phyloP scores from a whole-genome alignment of 2,113 vertebrate genomes.

The Panthera leo region DNA sequence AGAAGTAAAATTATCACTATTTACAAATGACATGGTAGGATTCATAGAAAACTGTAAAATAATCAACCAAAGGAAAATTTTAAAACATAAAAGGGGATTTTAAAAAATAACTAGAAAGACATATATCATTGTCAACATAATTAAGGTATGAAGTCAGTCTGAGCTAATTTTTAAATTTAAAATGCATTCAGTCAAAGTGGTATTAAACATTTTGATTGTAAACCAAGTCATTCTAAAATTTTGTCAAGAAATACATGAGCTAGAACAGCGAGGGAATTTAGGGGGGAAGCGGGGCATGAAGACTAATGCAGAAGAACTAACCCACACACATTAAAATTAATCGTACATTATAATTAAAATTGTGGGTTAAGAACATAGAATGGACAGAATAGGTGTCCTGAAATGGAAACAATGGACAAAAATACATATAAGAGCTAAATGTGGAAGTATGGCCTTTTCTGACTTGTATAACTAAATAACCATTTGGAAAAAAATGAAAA shows the following conservation, averaged over 20 bases:
- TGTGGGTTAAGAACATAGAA: not conserved
- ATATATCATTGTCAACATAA: not conserved
- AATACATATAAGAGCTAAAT: not conserved
- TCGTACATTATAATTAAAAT: not conserved
- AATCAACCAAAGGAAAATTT: not conserved
- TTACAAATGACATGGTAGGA: not conserved
- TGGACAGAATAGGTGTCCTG: not conserved
- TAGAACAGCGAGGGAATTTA: not conserved
- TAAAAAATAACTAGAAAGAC: not conserved
- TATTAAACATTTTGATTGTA: not conserved
- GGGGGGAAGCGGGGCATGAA: no score
- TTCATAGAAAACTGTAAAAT: not conserved
- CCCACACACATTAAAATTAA: not conserved
- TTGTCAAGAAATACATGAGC: not conserved
- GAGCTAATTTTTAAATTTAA: not conserved
- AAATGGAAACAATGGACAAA: not conserved
- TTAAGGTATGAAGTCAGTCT: not conserved
- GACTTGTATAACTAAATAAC: not conserved
- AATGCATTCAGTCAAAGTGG: not conserved
- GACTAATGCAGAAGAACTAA: not conserved
- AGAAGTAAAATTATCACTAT: not conserved
- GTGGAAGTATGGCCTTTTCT: not conserved
- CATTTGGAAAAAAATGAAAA: not conserved
- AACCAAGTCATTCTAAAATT: not conserved
- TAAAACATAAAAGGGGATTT: not conserved